These are phyloP conservation scores for Sphaerodactylus townsendi DNA, from an alignment of 2,113 vertebrate species.

Conservation along the genomic window DNA sequence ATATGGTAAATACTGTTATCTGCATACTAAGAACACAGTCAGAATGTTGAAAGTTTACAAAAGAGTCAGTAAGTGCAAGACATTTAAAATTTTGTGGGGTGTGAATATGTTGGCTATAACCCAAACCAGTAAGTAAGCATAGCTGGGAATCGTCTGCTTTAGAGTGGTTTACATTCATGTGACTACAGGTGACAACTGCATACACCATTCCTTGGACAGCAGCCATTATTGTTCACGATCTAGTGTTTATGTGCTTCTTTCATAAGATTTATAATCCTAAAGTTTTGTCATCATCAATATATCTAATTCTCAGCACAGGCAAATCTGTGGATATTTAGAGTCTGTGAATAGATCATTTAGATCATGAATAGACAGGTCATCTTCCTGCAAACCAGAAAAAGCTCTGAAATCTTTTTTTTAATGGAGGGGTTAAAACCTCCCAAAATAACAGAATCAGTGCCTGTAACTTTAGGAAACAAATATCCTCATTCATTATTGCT, in stretches of 20 bases:
- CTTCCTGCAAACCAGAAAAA: no score
- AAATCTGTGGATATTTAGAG: no score
- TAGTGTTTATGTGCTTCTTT: background rate
- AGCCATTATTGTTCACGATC: background rate
- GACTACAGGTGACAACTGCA: no score
- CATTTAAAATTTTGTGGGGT: background rate
- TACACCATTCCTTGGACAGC: background rate
- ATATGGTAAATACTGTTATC: slow-evolving; percentile 21
- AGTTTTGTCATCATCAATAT: background rate
- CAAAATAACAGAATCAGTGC: no score
- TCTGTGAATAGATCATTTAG: no score
- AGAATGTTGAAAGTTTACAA: background rate
- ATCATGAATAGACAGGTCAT: no score
- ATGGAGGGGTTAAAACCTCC: no score
- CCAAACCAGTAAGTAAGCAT: background rate
- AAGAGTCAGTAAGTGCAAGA: background rate
- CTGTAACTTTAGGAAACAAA: no score
- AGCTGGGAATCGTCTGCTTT: background rate
- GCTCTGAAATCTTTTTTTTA: no score
- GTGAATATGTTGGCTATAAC: background rate
- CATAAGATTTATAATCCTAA: background rate
- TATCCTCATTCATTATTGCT: no score
- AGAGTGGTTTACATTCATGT: no score
- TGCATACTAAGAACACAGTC: slow-evolving; percentile 13
- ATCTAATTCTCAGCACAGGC: no score